Base-by-base conservation (phyloP, 2,797 vertebrate species). In the Lycodopsis pacificus region DNA sequence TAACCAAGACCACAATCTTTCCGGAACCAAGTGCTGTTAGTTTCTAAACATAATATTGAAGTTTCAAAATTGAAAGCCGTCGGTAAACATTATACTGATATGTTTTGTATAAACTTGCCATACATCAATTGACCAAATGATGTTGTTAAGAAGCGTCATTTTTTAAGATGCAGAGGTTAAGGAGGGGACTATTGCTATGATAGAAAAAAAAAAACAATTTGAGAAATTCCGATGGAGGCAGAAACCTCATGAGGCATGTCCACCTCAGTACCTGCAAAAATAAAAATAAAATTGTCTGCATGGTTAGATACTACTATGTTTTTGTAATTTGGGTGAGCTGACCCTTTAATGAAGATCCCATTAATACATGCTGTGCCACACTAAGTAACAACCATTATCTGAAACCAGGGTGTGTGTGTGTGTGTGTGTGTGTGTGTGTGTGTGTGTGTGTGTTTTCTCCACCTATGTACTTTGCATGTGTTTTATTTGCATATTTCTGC, bases 401-500 rank as follows among this genome's bases (percentile, higher is more conserved):
- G 20, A 80, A 54, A 76, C 7, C 65, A 58, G 57, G n/a, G n/a
- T n/a, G n/a, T n/a, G n/a, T n/a, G n/a, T n/a, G n/a, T n/a, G n/a
- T n/a, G n/a, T n/a, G n/a, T n/a, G 48, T 10, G n/a, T 48, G 61
- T 73, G 56, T 68, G 44, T 44, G 17, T 17, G 25, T 27, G 2
- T 27, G 25, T 2, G 44, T 17, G 44, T 44, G 17, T 44, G 38
- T 53, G 62, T 83, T 73, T 72, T 19, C 51, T 51, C 48, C 32
- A 34, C 32, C 62, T 74, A 48, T 76, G 25, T 44, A 32, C 32
- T 79, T 36, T 67, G 22, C 51, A 54, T 46, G 27, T 34, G 36
- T 80, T 34, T 20, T 58, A 54, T 74, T 71, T 58, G 71, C 72
- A 63, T 46, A 27, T 77, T 69, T 79, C 72, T 74, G 20, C 64